Base-by-base conservation (phyloP, 2,113 vertebrate genomes). In the Phoenicopterus ruber region DNA sequence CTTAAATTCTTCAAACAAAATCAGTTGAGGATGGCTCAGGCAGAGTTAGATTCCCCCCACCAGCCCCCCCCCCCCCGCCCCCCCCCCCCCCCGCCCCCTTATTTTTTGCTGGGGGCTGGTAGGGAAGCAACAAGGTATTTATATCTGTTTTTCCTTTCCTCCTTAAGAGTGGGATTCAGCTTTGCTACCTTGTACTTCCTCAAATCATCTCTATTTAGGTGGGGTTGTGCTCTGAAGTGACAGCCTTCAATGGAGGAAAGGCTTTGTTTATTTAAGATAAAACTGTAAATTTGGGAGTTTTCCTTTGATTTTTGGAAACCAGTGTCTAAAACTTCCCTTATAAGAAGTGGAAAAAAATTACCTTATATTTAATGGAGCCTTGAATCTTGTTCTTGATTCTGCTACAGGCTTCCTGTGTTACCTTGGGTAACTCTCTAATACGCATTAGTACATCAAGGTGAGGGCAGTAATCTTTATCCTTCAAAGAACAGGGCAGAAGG, bases 1-100 rank as follows among this genome's bases (percentile, higher is more conserved):
- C 49, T 55, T 69, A 85, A 82, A 85, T 72, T 92, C 81, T 94
- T 96, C 73, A 95, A 82, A 94, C 31, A 71, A 85, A 79, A 90
- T 94, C 89, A 72, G 44, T 47, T 1, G 4, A 82, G 47, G 47
- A 61, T 61, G 65, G 69, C 57, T 89, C 36, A 87, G 69, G 29
- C n/a, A 74, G 59, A 78, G 17, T n/a, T 55, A 77, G 55, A 65
- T 54, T n/a, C n/a, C n/a, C n/a, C n/a, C n/a, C n/a, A n/a, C n/a
- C n/a, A n/a, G n/a, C n/a, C n/a, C n/a, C n/a, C n/a, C n/a, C n/a
- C n/a, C n/a, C n/a, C n/a, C n/a, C n/a, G n/a, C n/a, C n/a, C n/a
- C n/a, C n/a, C n/a, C n/a, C n/a, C n/a, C n/a, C n/a, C n/a, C n/a
- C n/a, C n/a, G n/a, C n/a, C n/a, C n/a, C n/a, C 38, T 66, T 83